phyloP scores from a whole-genome alignment of 2,797 vertebrate genomes.

The Kryptolebias ocellatus region DNA sequence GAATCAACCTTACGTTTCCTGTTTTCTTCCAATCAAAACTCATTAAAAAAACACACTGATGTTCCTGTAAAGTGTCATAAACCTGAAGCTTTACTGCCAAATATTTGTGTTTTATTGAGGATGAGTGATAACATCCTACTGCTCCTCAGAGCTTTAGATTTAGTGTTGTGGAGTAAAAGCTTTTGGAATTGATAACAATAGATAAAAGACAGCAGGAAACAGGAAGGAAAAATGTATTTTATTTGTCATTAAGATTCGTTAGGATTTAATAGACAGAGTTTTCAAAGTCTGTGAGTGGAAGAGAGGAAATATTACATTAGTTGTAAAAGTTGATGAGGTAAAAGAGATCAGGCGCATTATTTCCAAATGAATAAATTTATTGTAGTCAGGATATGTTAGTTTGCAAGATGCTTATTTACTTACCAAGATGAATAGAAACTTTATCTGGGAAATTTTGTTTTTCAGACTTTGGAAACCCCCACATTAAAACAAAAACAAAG shows the following conservation, averaged over 20 bases:
- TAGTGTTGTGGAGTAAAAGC: conserved; percentile 8
- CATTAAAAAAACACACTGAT: not conserved
- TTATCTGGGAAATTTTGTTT: no score
- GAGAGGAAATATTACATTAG: not conserved
- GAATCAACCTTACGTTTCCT: conserved; percentile 51
- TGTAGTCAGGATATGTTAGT: no score
- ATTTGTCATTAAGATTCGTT: not conserved
- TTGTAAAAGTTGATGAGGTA: not conserved
- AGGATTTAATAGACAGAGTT: not conserved
- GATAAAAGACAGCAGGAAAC: not conserved
- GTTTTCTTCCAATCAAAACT: conserved; percentile 36
- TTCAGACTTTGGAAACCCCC: no score
- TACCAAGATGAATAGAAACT: no score
- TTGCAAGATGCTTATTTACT: no score
- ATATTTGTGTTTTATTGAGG: not conserved
- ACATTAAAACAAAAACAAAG: no score
- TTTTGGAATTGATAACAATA: not conserved
- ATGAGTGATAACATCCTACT: conserved; percentile 6
- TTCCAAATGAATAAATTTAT: not conserved
- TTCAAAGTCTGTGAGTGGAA: not conserved
- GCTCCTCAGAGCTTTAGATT: conserved; percentile 14
- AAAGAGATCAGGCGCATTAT: not conserved
- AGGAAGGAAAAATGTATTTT: not conserved
- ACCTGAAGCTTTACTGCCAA: conserved; percentile 19
- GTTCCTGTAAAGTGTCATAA: conserved; percentile 6